Conservation (phyloP, 2,888 invertebrate genomes). For the Euplexia lucipara region DNA sequence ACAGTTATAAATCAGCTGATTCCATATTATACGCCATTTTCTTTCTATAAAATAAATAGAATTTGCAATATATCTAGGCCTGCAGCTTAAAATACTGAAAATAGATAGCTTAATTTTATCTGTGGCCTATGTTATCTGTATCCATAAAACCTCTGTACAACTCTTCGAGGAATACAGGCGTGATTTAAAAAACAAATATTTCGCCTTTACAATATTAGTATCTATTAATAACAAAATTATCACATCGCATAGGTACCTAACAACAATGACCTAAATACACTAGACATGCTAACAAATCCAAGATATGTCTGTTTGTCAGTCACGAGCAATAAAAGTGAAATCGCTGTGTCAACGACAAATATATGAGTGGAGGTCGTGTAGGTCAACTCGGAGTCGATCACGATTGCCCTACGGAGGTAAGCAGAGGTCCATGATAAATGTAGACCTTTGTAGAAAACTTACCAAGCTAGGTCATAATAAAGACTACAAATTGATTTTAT, state of each 20-base stretch:
- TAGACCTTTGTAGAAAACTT: neutral
- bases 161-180: too few relatives aligned
- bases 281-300: constrained; percentile 45
- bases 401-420: constrained; percentile 46
- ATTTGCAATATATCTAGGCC: too few relatives aligned
- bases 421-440: neutral
- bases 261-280: constrained; percentile 49
- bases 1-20: too few relatives aligned
- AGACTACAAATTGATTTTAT: neutral
- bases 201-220: too few relatives aligned
- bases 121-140: too few relatives aligned
- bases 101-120: too few relatives aligned
- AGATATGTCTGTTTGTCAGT: constrained; percentile 46
- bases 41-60: too few relatives aligned
- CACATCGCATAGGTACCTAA: constrained; percentile 3
- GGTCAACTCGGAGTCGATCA: constrained; percentile 41
- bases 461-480: neutral
- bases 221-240: neutral
- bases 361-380: constrained; percentile 43
- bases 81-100: too few relatives aligned
- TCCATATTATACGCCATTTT: too few relatives aligned
- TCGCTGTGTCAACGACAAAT: constrained; percentile 49
- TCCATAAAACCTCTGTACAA: too few relatives aligned
- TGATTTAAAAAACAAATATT: too few relatives aligned
- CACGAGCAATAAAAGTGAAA: constrained; percentile 63